Evolutionary conservation across 2,888 invertebrate genomes (phyloP), one percentile per base, ranked within the genome.

Genomic region (Micropterix aruncella): DNA sequence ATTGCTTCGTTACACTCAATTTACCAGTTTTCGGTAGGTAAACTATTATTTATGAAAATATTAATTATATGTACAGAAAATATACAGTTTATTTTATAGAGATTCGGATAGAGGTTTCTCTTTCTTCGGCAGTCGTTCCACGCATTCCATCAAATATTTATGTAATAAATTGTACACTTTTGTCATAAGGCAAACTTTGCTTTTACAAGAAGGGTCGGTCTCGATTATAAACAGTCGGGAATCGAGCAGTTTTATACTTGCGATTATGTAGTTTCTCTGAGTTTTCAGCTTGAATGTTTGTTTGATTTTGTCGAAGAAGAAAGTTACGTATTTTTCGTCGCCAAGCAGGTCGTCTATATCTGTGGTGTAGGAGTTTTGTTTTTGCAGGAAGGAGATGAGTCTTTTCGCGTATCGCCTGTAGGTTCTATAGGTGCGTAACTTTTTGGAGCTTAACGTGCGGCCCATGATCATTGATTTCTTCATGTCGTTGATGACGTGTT

Each of bases 391-490:
- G 0, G 66, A 63, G 37, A 72, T 72, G 48, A 72, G 52, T 38
- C 70, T 58, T 48, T 71, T 71, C 0, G 71, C 71, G 47, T 72
- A 72, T 2, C 71, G 59, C 15, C 70, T 56, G 55, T 72, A 72
- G 0, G 70, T 71, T 18, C 71, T 56, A 43, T 72, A 71, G 0
- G 63, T 66, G 58, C 71, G 70, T 38, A 70, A 62, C 51, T 72
- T 72, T 40, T 66, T 59, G 0, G 70, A 55, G 3, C 70, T 66
- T 0, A 72, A 57, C 1, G 67, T 65, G 40, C 70, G 60, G 0
- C 70, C 71, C 66, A 69, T 66, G 0, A 65, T 66, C 71, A 72
- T 72, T 0, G 70, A 69, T 51, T 71, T 72, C 51, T 72, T 72
- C 71, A 72, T 71, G 18, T 70, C 70, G 50, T 72, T 71, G 14